Evolutionary conservation across 2,888 invertebrate species (phyloP), one percentile per base, ranked within the genome.

Genomic region (Luperina nickerlii): DNA sequence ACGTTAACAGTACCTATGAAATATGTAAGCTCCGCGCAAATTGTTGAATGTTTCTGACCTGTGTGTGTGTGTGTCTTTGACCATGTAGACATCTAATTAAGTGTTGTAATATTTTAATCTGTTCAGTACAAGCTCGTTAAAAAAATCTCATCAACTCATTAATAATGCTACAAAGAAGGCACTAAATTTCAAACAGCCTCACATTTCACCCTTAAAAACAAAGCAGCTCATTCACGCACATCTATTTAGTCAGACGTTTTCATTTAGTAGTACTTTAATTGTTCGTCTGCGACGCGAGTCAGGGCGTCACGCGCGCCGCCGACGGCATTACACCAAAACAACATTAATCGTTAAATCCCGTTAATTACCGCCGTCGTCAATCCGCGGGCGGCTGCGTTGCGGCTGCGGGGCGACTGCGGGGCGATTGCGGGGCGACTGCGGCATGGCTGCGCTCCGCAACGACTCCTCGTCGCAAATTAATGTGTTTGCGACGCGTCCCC

Each of bases 321-420:
- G 78, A 88, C 89, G 86, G 79, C 89, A 83, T 87, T 82, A 82
- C 85, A 85, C 87, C 87, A 88, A 88, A 89, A 89, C 88, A 89
- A 89, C 88, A 88, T 90, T 89, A 89, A 88, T 88, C 88, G 89
- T 90, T 88, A 89, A 90, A 90, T 90, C 90, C 83, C 86, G 88
- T 85, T 90, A 89, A 90, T 90, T 90, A 86, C 87, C 79, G 77
- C 74, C 82, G 84, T 89, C 87, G 85, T 86, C 90, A 85, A 86
- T 87, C 81, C 85, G 82, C 83, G 73, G 38, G 82, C 78, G 83
- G 74, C 74, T 84, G 84, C 84, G 83, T 79, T 15, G 74, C 83
- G 78, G 42, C 66, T 81, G 79, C 83, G 86, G 81, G 24, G 42
- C 76, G 74, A 15, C 62, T 70, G 85, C 86, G 86, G 81, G n/a